Base-by-base conservation (phyloP, 2,113 vertebrate species). In the Dinomys branickii region DNA sequence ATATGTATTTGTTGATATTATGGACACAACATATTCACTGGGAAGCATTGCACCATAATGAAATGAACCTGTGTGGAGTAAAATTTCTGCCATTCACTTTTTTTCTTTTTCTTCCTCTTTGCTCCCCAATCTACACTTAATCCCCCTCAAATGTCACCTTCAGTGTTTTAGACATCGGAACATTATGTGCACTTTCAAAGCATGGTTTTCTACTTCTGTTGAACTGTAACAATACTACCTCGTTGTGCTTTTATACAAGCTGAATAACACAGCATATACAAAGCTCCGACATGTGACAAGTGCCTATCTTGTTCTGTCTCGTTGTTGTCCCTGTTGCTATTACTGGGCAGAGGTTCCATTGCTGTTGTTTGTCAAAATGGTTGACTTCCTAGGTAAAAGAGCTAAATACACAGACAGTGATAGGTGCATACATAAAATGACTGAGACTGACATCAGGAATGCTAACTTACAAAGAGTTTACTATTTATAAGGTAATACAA, bases 321-420 rank as follows among this genome's bases (percentile, higher is more conserved):
- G 5, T 0, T 58, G 10, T 17, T 73, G 77, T 77, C 30, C 38
- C 17, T 83, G 11, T 47, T 75, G 56, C 50, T 73, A 50, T 65
- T 28, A 58, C 17, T 20, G 1, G 80, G 47, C 4, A 88, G 50
- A 88, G 22, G 7, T 59, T 88, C n/a, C 69, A 61, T 38, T 58
- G 38, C 35, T 50, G 44, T 20, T 54, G 0, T 47, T 80, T 56
- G 73, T 92, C 52, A 87, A 96, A 84, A 50, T 65, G 87, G 67
- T 71, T 78, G 77, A 61, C 14, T 63, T 96, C 67, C 88, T 88
- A 52, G 69, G n/a, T 22, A 41, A 95, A 93, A 75, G 54, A 56
- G 22, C 26, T 28, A n/a, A 9, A 73, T 20, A 65, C 95, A 88
- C 9, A 84, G 35, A 61, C 58, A 69, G 20, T 41, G 33, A 83